Evolutionary conservation across 2,888 invertebrate species (phyloP), one percentile per base, ranked within the genome.

Genomic region (Pyralis farinalis): DNA sequence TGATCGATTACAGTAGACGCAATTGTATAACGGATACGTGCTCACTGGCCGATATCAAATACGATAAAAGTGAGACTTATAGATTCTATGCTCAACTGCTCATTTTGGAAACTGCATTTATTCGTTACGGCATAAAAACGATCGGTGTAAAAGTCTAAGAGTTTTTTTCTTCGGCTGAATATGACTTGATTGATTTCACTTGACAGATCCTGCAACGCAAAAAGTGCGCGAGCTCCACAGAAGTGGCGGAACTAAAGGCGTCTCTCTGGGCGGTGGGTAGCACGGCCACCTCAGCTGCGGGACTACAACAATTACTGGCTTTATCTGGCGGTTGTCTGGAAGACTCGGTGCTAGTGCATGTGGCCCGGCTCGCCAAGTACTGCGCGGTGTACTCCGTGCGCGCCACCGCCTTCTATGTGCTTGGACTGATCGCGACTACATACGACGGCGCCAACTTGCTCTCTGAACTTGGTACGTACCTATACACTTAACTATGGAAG

Each of bases 221-320:
- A 34, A 90, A 91, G 44, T 93, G 93, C 61, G 76, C 84, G 1
- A 92, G 91, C 7, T 94, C 94, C 37, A 91, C 91, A 45, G 94
- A 94, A 56, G 92, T 96, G 39, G 78, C 95, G 32, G 93, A 94
- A 48, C 74, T 97, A 30, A 98, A 98, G 76, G 93, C 97, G 4
- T 94, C 97, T 0, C 80, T 98, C 0, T 98, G 98, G 98, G 95
- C 96, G 1, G 71, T 95, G 36, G 96, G 96, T 9, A 96, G 97
- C 74, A 91, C 96, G 7, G 95, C 94, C 1, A 94, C 94, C 0
- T 94, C 96, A 5, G 82, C 91, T 0, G 91, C 92, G 52, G 98
- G 98, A 2, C 90, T 96, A 6, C 92, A 93, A 36, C 92, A 94
- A 58, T 85, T 98, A 21, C 91, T 92, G 63, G 88, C 90, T 25